Conservation (phyloP, 2,113 vertebrate genomes). For the Calonectris borealis region DNA sequence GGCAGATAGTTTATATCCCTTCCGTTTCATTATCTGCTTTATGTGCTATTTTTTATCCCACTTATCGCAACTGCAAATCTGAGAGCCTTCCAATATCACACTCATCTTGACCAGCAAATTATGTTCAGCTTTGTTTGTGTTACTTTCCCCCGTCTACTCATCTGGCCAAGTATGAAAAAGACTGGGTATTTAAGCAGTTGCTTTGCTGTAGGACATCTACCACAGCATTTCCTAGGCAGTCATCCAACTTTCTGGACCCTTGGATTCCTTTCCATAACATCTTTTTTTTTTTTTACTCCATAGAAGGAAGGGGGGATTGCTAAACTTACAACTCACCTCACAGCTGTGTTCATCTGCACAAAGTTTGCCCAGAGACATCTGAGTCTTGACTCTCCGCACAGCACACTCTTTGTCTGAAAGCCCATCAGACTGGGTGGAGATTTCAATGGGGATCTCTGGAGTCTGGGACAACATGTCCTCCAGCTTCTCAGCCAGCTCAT, state of each 20-base stretch:
- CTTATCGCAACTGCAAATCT: neutral
- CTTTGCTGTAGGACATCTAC: neutral
- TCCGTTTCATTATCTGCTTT: neutral
- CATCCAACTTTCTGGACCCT: neutral
- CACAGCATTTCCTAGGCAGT: neutral
- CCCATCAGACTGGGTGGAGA: constrained; percentile 95
- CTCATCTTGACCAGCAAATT: neutral
- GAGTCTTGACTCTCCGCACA: constrained; percentile 95
- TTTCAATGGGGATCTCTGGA: constrained; percentile 96
- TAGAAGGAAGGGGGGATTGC: neutral
- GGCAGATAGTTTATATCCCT: neutral
- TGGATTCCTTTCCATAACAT: neutral
- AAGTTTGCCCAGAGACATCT: constrained; percentile 97
- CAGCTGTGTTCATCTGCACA: constrained; percentile 91
- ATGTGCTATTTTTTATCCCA: neutral
- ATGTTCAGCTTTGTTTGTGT: neutral
- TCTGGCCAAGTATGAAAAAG: neutral
- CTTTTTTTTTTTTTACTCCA: neutral
- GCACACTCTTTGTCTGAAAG: constrained; percentile 98
- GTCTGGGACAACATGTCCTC: constrained; percentile 94
- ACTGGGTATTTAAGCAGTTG: neutral
- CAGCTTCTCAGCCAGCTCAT: constrained; percentile 79
- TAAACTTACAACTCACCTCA: constrained; percentile 78
- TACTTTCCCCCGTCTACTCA: neutral
- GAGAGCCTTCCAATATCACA: neutral